Conservation (phyloP, 2,113 vertebrate species). For the Coptodon rendalli region DNA sequence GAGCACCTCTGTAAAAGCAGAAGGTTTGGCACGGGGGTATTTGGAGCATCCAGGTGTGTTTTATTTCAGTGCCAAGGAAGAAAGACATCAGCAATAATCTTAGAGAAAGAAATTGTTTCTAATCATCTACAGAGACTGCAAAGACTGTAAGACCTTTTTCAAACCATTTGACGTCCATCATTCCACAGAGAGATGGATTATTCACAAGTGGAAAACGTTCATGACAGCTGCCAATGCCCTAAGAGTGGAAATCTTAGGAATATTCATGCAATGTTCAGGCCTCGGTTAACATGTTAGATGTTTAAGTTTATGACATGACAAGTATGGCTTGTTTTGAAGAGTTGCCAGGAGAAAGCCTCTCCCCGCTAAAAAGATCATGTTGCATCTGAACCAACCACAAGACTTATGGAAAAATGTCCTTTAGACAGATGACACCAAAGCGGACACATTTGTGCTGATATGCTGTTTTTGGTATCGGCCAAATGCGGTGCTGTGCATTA, state of each 20-base stretch:
- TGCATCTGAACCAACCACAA: background rate
- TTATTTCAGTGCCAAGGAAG: background rate
- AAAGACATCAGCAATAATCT: background rate
- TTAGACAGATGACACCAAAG: background rate
- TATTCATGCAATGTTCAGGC: background rate
- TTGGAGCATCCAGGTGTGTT: background rate
- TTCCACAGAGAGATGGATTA: accelerated
- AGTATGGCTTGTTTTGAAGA: background rate
- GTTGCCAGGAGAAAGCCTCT: background rate
- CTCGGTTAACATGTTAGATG: background rate
- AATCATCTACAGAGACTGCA: background rate
- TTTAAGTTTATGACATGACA: background rate
- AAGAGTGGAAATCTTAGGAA: background rate
- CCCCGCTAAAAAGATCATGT: background rate
- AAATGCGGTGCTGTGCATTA: background rate
- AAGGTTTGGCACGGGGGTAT: background rate
- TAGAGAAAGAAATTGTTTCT: background rate
- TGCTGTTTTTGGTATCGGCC: background rate
- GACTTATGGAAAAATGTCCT: background rate
- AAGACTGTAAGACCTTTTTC: background rate
- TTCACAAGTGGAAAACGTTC: background rate
- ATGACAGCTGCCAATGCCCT: background rate
- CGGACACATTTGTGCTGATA: background rate
- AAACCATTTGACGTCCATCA: background rate
- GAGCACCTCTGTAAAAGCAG: background rate